These are phyloP conservation scores for Nemurella pictetii DNA, from an alignment of 2,888 invertebrate genomes.

Conservation along the genomic window DNA sequence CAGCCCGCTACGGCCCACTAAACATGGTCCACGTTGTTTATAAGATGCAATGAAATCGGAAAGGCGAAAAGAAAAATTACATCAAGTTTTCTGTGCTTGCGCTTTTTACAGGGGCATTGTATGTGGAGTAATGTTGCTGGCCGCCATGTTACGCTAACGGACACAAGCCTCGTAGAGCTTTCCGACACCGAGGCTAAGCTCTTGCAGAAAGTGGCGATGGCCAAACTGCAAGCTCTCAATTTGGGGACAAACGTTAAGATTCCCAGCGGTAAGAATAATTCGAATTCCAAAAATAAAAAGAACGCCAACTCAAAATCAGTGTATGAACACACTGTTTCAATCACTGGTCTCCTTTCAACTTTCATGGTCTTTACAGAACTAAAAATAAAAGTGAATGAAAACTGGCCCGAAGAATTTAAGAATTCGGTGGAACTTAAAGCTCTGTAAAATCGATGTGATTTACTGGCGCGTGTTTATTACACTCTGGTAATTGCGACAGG, in stretches of 20 bases:
- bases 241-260: constrained; percentile 78
- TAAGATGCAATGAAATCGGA: too few species aligned
- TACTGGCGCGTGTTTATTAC: background rate
- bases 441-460: background rate
- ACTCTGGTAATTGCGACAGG: too few species aligned
- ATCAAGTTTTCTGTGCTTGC: too few species aligned
- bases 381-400: background rate
- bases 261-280: constrained; percentile 70
- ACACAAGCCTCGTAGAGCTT: constrained; percentile 71
- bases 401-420: background rate
- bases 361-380: background rate
- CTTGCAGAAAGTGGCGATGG: constrained; percentile 83
- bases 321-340: background rate
- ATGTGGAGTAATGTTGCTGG: constrained; percentile 72
- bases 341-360: background rate
- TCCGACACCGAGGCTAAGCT: constrained; percentile 78
- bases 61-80: too few species aligned
- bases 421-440: background rate
- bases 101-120: constrained; percentile 68
- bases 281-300: background rate
- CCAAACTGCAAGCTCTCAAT: constrained; percentile 82
- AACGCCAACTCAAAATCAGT: background rate
- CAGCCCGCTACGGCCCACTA: too few species aligned
- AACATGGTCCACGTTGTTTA: too few species aligned
- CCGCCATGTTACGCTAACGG: constrained; percentile 70